phyloP scores from a whole-genome alignment of 2,797 vertebrate genomes.

The Gouania willdenowi region DNA sequence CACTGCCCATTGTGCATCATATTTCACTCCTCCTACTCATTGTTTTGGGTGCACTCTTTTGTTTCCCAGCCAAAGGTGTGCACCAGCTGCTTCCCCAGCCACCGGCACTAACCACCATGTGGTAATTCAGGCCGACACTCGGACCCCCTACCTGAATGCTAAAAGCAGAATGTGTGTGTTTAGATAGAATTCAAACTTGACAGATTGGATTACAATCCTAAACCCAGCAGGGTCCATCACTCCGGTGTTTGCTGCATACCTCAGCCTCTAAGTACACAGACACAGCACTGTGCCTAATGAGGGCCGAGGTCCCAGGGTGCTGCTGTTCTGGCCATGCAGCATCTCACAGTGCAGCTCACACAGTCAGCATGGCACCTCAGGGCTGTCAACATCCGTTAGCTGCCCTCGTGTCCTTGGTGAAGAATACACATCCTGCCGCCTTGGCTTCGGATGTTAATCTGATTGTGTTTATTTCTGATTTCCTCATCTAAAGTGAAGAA shows the following conservation, averaged over 20 bases:
- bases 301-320: constrained; percentile 43
- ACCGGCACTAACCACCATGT: constrained; percentile 18
- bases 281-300: constrained; percentile 36
- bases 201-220: constrained; percentile 51
- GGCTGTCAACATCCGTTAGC: constrained; percentile 47
- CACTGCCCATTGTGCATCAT: background rate
- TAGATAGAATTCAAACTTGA: constrained; percentile 57
- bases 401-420: constrained; percentile 21
- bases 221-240: constrained; percentile 53
- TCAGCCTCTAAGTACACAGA: constrained; percentile 16
- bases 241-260: constrained; percentile 40
- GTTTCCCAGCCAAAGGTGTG: constrained; percentile 28
- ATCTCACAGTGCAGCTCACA: constrained; percentile 29
- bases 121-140: constrained; percentile 61
- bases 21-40: background rate
- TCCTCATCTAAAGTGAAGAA: constrained; percentile 2
- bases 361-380: constrained; percentile 37
- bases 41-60: constrained; percentile 6
- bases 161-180: constrained; percentile 64
- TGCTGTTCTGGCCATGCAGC: constrained; percentile 29
- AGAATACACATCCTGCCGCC: constrained; percentile 4
- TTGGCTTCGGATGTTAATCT: background rate
- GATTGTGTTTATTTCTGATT: constrained; percentile 8
- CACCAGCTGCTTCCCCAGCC: constrained; percentile 51
- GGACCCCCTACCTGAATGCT: constrained; percentile 60